These are phyloP conservation scores for Pelodiscus sinensis DNA, from an alignment of 2,113 vertebrate genomes.

Conservation along the genomic window DNA sequence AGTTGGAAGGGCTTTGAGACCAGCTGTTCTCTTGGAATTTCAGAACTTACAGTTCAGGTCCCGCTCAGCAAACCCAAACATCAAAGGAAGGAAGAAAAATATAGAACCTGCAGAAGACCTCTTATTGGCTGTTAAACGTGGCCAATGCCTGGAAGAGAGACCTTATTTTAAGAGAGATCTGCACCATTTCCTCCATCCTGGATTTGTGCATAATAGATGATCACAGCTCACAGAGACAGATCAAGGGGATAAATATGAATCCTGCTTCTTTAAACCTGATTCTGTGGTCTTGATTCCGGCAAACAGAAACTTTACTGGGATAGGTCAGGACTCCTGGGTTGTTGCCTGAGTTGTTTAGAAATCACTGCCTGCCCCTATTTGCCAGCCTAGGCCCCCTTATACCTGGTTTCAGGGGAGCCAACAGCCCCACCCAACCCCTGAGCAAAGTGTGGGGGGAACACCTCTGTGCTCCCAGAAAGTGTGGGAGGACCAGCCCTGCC, in stretches of 20 bases:
- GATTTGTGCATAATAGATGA: not conserved
- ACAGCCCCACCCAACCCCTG: no score
- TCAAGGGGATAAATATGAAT: not conserved
- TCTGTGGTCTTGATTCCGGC: not conserved
- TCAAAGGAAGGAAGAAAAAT: slow-evolving; percentile 49
- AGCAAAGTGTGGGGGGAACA: no score
- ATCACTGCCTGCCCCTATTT: no score
- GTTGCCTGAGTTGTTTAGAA: no score
- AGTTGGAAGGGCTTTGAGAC: slow-evolving; percentile 48
- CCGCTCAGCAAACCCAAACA: slow-evolving; percentile 63
- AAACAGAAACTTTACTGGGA: not conserved
- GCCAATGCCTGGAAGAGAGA: slow-evolving; percentile 24
- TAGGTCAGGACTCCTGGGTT: no score
- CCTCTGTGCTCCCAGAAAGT: no score
- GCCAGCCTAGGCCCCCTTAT: no score
- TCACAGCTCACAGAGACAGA: not conserved
- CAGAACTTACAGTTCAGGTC: slow-evolving; percentile 3
- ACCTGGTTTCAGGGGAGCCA: no score
- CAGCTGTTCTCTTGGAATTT: slow-evolving; percentile 61
- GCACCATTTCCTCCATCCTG: not conserved
- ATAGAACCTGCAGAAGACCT: slow-evolving; percentile 29
- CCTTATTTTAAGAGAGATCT: not conserved
- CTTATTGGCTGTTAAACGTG: slow-evolving; percentile 18
- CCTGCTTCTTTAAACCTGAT: not conserved
- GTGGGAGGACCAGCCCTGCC: no score